Evolutionary conservation across 2,113 vertebrate genomes (phyloP), one percentile per base, ranked within the genome.

Genomic region (Plestiodon gilberti): DNA sequence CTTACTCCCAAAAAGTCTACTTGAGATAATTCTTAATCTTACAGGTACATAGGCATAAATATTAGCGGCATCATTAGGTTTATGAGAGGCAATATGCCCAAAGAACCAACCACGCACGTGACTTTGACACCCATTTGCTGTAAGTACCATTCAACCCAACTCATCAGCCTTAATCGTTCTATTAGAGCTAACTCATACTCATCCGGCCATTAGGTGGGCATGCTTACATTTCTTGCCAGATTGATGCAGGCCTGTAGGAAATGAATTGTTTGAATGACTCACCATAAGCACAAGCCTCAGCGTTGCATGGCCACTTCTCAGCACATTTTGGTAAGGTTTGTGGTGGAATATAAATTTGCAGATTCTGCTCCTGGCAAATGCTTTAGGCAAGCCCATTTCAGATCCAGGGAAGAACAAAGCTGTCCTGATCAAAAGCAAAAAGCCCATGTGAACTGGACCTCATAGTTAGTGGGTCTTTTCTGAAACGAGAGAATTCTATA

Each of bases 21-120:
- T 28, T 2, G 59, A 92, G 13, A 35, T 22, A 25, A 83, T 30
- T 38, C 43, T 35, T 84, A 85, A 85, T 89, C 85, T 82, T 38
- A 0, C 0, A 76, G 30, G 33, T 90, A 38, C 69, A 83, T 8
- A 84, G 28, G 48, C 13, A 28, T 77, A 20, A 20, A 78, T 30
- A 35, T 55, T n/a, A 59, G n/a, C 57, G n/a, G n/a, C 59, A 23
- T 57, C 86, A 85, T 2, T 0, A 89, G n/a, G 4, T 7, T 82
- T 52, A 84, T 80, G 8, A 22, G 2, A 15, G 76, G 28, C 25
- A 4, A 2, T 79, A 64, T 3, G 77, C 28, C 48, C 18, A 84
- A 81, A 18, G 87, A 74, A 43, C 2, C 81, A 30, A 80, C 30
- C 83, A 4, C 28, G 20, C 30, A 62, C 1, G 85, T 92, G 88